These are phyloP conservation scores for Gadopsis bispinosus DNA, from an alignment of 2,797 vertebrate species.

Conservation along the genomic window DNA sequence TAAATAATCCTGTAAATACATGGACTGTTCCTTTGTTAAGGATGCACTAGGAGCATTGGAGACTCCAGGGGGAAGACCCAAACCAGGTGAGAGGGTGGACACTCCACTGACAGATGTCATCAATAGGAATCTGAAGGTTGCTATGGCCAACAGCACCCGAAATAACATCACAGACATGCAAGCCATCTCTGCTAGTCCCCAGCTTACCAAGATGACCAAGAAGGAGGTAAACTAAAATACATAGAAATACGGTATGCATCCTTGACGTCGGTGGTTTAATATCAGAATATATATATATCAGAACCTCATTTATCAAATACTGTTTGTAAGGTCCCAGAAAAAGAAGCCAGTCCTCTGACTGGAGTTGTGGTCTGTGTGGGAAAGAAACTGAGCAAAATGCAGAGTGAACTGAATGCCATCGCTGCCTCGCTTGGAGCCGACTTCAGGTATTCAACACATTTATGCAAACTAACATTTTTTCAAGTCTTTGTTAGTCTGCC, in stretches of 20 bases:
- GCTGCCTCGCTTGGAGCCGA: constrained; percentile 96
- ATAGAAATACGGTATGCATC: background rate
- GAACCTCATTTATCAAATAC: background rate
- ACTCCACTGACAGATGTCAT: constrained; percentile 95
- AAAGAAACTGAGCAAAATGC: constrained; percentile 94
- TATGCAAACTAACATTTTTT: background rate
- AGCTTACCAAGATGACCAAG: constrained; percentile 74
- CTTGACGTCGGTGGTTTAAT: background rate
- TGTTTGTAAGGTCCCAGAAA: constrained; percentile 56
- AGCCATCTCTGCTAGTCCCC: constrained; percentile 89
- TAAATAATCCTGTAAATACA: background rate
- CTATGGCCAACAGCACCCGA: constrained; percentile 91
- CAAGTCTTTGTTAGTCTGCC: background rate
- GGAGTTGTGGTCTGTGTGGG: constrained; percentile 92
- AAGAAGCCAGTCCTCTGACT: constrained; percentile 82
- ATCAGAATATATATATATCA: too few species aligned
- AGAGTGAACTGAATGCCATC: constrained; percentile 91
- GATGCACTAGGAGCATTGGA: constrained; percentile 91
- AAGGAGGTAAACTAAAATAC: constrained; percentile 77
- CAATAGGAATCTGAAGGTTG: constrained; percentile 90
- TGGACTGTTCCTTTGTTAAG: constrained; percentile 62
- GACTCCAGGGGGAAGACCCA: constrained; percentile 86
- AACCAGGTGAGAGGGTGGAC: constrained; percentile 79
- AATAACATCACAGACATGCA: constrained; percentile 74
- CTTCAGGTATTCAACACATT: constrained; percentile 87